Evolutionary conservation across 2,888 invertebrate genomes (phyloP).

Genomic region (Morpho helenor): DNA sequence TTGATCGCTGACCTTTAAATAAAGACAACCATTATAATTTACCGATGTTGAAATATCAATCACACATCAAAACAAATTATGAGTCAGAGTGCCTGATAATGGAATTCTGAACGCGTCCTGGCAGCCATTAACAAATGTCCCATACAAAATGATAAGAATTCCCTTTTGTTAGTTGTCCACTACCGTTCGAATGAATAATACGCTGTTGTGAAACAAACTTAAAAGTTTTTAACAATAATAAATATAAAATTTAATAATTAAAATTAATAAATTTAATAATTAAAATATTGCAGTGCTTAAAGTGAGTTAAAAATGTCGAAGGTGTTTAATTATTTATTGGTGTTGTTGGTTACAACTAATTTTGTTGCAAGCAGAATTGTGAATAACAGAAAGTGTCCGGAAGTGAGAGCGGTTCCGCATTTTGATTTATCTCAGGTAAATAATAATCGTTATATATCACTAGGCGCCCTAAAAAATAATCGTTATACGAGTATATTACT

Average conservation of each 20-base stretch:
- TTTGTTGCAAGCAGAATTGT: slow-evolving; percentile 51
- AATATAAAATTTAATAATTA: background rate
- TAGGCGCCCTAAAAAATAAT: no score
- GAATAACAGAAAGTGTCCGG: slow-evolving; percentile 86
- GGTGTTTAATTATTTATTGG: slow-evolving; percentile 24
- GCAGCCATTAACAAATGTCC: slow-evolving; percentile 59
- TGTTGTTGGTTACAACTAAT: slow-evolving; percentile 37
- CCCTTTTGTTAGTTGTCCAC: slow-evolving; percentile 65
- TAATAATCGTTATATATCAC: background rate
- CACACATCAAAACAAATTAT: slow-evolving; percentile 35
- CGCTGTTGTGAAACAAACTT: slow-evolving; percentile 32
- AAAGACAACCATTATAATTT: slow-evolving; percentile 3
- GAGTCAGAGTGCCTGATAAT: slow-evolving; percentile 59
- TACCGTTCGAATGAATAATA: slow-evolving; percentile 50
- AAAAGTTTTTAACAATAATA: background rate
- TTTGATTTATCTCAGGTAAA: slow-evolving; percentile 86
- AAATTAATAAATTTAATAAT: background rate
- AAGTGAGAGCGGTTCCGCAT: slow-evolving; percentile 88
- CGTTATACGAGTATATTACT: no score
- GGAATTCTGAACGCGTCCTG: slow-evolving; percentile 60
- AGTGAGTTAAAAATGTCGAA: slow-evolving; percentile 11
- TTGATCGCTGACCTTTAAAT: no score
- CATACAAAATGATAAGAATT: slow-evolving; percentile 73
- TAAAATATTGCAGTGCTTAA: background rate
- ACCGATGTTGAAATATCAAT: slow-evolving; percentile 8